Base-by-base conservation (phyloP, 2,113 vertebrate species). In the Bostrychus sinensis region DNA sequence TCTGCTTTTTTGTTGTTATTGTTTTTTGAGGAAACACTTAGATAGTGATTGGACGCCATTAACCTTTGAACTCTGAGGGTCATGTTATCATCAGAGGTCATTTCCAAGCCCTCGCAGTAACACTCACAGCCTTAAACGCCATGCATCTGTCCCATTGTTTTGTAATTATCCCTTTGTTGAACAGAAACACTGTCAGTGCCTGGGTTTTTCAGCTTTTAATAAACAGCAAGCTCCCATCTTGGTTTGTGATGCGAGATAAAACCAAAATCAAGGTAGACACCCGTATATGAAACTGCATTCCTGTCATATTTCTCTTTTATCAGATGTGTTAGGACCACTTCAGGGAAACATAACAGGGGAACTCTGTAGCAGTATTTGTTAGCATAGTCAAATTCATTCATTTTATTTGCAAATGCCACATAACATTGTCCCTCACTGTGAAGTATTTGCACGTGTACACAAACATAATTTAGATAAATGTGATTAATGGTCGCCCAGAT, bases 161-260 rank as follows among this genome's bases (percentile, higher is more conserved):
- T 22, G 54, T 78, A 70, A 70, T 72, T 77, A 39, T 62, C 53
- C 20, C 30, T 34, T 43, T 28, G 56, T 48, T 60, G 41, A 65
- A 53, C 50, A 43, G 39, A 39, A 28, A 20, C 3, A 4, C 48
- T 3, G 17, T 19, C n/a, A 17, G 17, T 6, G 25, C 28, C 72
- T 20, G 22, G 36, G 65, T 75, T 53, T 67, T 23, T 56, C 11
- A 11, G 22, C 59, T 42, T 43, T 75, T 58, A 26, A 38, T 26
- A 50, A 14, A 28, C n/a, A 0, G 32, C 9, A 6, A 25, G 20
- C 25, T 28, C 10, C 10, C 9, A 8, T 19, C 19, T 22, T 46
- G 2, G 9, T 46, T 8, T 22, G 22, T 32, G 30, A 32, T 32
- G 30, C 5, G 30, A 32, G 30, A 32, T 8, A 32, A 32, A 32